phyloP scores from a whole-genome alignment of 2,113 vertebrate species.

The Puma concolor region DNA sequence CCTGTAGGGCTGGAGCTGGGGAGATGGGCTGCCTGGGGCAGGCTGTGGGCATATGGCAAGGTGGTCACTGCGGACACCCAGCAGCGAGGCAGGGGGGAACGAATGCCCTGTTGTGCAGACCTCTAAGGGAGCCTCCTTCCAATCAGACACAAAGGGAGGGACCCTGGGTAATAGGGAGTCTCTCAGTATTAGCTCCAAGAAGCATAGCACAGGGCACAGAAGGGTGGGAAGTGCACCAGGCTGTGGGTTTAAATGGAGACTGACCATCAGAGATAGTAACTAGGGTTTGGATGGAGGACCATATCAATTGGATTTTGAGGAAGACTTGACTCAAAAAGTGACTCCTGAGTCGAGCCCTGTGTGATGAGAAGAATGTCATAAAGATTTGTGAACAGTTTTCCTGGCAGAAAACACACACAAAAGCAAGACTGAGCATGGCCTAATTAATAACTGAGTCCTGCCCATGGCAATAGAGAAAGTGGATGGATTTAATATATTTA shows the following conservation, averaged over 20 bases:
- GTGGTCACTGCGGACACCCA: background rate
- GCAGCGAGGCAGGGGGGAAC: background rate
- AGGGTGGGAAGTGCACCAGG: background rate
- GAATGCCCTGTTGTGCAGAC: background rate
- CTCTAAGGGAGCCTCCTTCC: background rate
- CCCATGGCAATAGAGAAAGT: background rate
- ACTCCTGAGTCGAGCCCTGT: background rate
- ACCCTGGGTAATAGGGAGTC: too few relatives aligned
- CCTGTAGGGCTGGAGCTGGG: background rate
- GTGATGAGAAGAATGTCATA: background rate
- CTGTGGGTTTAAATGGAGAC: background rate
- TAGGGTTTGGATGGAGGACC: background rate
- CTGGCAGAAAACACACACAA: background rate
- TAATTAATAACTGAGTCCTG: background rate
- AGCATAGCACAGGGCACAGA: background rate
- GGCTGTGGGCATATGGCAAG: background rate
- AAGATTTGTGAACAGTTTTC: background rate
- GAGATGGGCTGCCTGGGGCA: background rate
- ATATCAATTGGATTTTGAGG: background rate
- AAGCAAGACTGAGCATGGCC: background rate
- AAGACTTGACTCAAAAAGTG: background rate
- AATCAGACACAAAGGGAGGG: background rate
- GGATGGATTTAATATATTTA: background rate
- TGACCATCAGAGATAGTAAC: background rate
- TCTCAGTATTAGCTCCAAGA: background rate